Base-by-base conservation (phyloP, 2,113 vertebrate genomes). In the Australoheros scitulus region DNA sequence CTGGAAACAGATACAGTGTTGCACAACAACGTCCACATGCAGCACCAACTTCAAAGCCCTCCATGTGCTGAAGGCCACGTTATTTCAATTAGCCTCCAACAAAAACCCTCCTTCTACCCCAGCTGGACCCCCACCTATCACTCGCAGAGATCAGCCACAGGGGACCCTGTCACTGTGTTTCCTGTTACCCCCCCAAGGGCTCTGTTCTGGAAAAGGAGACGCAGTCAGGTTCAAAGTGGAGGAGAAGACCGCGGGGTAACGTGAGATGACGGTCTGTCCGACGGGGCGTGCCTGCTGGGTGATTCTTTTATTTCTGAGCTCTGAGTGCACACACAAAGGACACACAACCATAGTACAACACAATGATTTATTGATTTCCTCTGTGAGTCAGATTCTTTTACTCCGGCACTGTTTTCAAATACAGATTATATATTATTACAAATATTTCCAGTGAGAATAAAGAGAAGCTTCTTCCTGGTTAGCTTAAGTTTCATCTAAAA, bases 41-140 rank as follows among this genome's bases (percentile, higher is more conserved):
- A 17, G 55, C 34, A 18, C 29, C 81, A 84, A 89, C 91, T 89
- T 94, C 89, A 95, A 92, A 94, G 93, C 72, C 52, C 56, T 64
- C 63, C 32, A 34, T 61, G 14, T 85, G 78, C 78, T 82, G 61
- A 84, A 81, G 64, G 41, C 80, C 94, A 91, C 84, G 87, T 91
- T 91, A 89, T 89, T 94, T 92, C 89, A 93, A 93, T 93, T 93
- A 93, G 75, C 18, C 76, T 76, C 80, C 64, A 76, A 80, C 77
- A 80, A 3, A 79, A 87, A 80, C 22, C 79, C 47, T 47, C 82
- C 84, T 86, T 84, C 86, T 80, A 80, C 76, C 63, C 60, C 78
- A 87, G 90, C 80, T 84, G 89, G 84, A 89, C 91, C 91, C 88
- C 90, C 87, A 87, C 85, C 85, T 87, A 88, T 93, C 92, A 80